Base-by-base conservation (phyloP, 2,888 invertebrate genomes). In the Phrixothrix hirtus region DNA sequence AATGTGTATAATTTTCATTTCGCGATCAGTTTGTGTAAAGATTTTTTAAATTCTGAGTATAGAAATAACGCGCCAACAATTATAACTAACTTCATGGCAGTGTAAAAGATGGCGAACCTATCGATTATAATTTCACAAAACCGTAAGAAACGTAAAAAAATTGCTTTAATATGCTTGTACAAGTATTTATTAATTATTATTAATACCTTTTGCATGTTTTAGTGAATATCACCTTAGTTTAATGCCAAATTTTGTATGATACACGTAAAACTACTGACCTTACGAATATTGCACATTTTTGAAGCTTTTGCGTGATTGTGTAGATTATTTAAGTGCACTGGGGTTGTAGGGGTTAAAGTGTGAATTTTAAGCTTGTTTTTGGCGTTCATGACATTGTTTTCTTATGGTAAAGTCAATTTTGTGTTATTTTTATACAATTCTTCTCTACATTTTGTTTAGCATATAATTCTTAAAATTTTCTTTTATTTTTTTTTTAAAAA, bases 41-140 rank as follows among this genome's bases (percentile, higher is more conserved):
- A 37, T 12, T 25, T 36, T 36, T 36, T 17, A 45, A 35, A 15
- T 17, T 32, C 30, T 5, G 26, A 32, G n/a, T 4, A 38, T 16
- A 13, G 37, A 16, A 35, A 31, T 37, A 17, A 26, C 36, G 49
- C 49, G 43, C 21, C 21, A 39, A 35, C 27, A 15, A 10, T 12
- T 35, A 26, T 17, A 46, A 47, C 58, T 54, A 58, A 60, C 57
- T 55, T 61, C 61, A 61, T 51, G 59, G 61, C 60, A 56, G 55
- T 58, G 54, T 50, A 52, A 62, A 74, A 74, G 67, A 75, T 75
- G 75, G 75, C 74, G 71, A 66, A 68, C 59, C 61, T 70, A 74
- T 73, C 67, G 74, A 74, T 72, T 70, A 67, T 66, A 66, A 66
- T 64, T 66, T 61, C 65, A 62, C 66, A 63, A 65, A 69, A 68